These are phyloP conservation scores for Drosophila persimilis DNA, from an alignment of 1,140 invertebrate genomes.

Conservation along the genomic window DNA sequence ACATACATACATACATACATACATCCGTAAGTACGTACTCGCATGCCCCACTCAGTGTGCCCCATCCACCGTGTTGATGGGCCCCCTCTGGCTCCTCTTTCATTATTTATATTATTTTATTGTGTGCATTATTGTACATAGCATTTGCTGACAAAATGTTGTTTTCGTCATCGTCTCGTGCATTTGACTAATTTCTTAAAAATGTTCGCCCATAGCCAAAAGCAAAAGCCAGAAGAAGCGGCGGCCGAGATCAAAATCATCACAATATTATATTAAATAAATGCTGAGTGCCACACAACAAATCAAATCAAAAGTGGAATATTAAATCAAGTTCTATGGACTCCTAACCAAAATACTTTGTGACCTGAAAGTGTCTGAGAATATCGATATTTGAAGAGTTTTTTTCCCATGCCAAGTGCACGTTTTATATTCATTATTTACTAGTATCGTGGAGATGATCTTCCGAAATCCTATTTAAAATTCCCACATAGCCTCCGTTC, in stretches of 20 bases:
- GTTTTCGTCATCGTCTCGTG: constrained; percentile 10
- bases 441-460: no score
- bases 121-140: neutral
- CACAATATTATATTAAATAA: no score
- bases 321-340: no score
- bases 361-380: no score
- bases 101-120: constrained; percentile 32
- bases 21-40: neutral
- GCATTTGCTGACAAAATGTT: constrained; percentile 13
- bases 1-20: no score
- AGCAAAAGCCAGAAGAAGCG: neutral
- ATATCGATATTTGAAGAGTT: no score
- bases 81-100: neutral
- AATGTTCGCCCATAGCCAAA: neutral
- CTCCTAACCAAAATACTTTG: no score
- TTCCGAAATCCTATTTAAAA: no score
- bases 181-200: constrained; percentile 11
- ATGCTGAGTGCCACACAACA: neutral
- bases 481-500: no score
- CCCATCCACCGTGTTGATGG: neutral
- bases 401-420: no score
- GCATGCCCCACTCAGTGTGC: neutral
- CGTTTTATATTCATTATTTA: no score
- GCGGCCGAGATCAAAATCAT: no score
- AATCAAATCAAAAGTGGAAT: neutral